Evolutionary conservation across 2,113 vertebrate species (phyloP).

Genomic region (Gymnobelideus leadbeateri): DNA sequence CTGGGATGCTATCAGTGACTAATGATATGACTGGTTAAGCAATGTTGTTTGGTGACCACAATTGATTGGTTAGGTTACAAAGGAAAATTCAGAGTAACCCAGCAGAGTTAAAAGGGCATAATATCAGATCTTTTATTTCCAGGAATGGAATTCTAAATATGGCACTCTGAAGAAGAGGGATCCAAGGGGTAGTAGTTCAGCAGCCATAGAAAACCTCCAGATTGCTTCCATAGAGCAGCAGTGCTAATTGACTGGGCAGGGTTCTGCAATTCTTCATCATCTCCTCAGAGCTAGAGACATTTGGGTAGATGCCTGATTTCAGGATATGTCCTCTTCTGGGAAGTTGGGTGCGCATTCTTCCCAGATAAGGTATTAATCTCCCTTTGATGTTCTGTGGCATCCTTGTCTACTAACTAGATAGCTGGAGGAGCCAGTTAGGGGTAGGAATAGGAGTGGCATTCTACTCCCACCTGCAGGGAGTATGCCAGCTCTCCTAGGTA

Average conservation of each 20-base stretch:
- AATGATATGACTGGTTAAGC: neutral
- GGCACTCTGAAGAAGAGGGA: neutral
- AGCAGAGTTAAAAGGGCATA: neutral
- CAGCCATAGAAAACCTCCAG: neutral
- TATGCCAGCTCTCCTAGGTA: neutral
- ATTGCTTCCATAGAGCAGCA: neutral
- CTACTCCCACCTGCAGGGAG: neutral
- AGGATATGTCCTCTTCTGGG: neutral
- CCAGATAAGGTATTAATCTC: neutral
- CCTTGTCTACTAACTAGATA: neutral
- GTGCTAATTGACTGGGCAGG: neutral
- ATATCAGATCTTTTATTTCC: neutral
- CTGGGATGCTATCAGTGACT: neutral
- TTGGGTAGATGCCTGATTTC: neutral
- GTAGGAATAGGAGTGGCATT: neutral
- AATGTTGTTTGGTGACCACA: neutral
- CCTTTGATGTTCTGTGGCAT: neutral
- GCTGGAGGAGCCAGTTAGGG: neutral
- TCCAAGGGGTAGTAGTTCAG: neutral
- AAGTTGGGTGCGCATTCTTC: neutral
- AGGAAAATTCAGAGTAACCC: neutral
- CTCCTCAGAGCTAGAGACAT: neutral
- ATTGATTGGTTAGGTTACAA: neutral
- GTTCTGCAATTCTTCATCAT: neutral
- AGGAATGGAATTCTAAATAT: neutral